These are phyloP conservation scores for Piezodorus guildinii DNA, from an alignment of 1,140 invertebrate genomes.

Conservation along the genomic window DNA sequence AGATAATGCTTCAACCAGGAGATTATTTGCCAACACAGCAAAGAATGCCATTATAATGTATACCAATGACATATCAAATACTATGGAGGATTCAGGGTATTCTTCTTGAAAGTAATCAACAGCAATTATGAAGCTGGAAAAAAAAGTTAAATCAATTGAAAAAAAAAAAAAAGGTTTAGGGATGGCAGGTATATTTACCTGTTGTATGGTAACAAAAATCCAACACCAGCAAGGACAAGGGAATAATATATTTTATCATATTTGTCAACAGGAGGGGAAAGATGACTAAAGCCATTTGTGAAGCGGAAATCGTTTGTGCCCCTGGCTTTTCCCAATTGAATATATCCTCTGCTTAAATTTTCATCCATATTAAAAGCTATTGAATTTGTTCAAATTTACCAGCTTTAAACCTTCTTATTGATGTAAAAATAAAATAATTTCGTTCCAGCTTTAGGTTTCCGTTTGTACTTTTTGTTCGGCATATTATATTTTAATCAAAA, in stretches of 20 bases:
- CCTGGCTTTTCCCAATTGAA: slow-evolving; percentile 44
- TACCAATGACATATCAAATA: slow-evolving; percentile 84
- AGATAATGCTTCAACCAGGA: slow-evolving; percentile 69
- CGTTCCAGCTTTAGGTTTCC: too few relatives aligned
- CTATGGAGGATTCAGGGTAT: slow-evolving; percentile 71
- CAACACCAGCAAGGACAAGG: slow-evolving; percentile 72
- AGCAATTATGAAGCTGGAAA: slow-evolving; percentile 73
- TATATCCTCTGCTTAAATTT: slow-evolving; percentile 51
- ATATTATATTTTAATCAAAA: too few relatives aligned
- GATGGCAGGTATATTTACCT: slow-evolving; percentile 42
- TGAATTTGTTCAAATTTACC: too few relatives aligned
- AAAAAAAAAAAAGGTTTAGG: not conserved
- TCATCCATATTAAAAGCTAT: slow-evolving; percentile 40
- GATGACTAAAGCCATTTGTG: slow-evolving; percentile 41
- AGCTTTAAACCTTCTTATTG: too few relatives aligned
- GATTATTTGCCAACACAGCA: slow-evolving; percentile 74
- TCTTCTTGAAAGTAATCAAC: slow-evolving; percentile 77
- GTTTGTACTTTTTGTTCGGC: too few relatives aligned
- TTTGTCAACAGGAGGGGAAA: slow-evolving; percentile 58
- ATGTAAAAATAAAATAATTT: too few relatives aligned
- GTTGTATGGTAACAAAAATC: slow-evolving; percentile 83
- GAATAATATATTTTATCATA: slow-evolving; percentile 68
- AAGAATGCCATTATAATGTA: slow-evolving; percentile 79
- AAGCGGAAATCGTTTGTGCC: slow-evolving; percentile 41
- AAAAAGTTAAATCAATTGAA: slow-evolving; percentile 14